These are phyloP conservation scores for Drosophila sp. DNA, from an alignment of 1,140 invertebrate species.

Conservation along the genomic window DNA sequence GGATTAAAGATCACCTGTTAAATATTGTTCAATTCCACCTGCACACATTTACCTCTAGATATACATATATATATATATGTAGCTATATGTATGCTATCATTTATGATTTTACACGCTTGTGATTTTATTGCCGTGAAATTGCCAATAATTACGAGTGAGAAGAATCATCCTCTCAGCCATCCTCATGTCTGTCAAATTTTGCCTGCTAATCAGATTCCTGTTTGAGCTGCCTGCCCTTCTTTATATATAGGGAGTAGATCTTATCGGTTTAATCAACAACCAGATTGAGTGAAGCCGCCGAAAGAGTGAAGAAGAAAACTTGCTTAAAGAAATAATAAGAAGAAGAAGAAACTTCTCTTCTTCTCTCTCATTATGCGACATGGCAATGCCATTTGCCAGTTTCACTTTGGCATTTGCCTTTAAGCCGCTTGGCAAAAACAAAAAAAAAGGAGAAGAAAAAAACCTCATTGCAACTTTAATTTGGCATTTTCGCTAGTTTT, in stretches of 20 bases:
- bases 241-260: conserved; percentile 15
- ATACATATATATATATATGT: conserved; percentile 9
- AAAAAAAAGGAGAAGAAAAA: background rate
- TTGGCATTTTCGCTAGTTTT: conserved; percentile 40
- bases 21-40: conserved; percentile 57
- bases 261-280: conserved; percentile 44
- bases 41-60: conserved; percentile 31
- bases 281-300: conserved; percentile 9
- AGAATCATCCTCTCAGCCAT: background rate
- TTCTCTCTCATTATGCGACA: conserved; percentile 53
- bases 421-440: conserved; percentile 41
- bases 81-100: conserved; percentile 49
- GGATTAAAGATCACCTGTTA: conserved; percentile 31
- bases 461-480: conserved; percentile 68
- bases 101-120: conserved; percentile 76
- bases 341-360: conserved; percentile 29
- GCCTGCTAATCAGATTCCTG: conserved; percentile 39
- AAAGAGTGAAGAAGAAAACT: background rate
- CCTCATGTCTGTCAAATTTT: conserved; percentile 12
- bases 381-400: conserved; percentile 19
- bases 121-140: conserved; percentile 81
- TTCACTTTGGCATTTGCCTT: conserved; percentile 46
- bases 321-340: conserved; percentile 5
- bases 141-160: conserved; percentile 72
- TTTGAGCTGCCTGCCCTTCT: conserved; percentile 15